phyloP scores from a whole-genome alignment of 2,113 vertebrate genomes.

The Brevimyrus niger region DNA sequence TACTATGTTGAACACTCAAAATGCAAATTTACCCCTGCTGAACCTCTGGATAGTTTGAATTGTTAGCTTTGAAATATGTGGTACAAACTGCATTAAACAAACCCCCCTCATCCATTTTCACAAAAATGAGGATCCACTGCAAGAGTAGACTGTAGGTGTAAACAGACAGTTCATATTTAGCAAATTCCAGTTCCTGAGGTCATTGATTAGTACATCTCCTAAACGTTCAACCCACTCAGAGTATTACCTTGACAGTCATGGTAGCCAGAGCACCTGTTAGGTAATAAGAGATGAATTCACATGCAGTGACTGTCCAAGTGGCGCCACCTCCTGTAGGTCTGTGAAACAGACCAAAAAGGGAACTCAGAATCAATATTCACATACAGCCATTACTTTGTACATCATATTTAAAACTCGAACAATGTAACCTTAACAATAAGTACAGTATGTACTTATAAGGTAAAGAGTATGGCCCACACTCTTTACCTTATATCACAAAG shows the following conservation, averaged over 20 bases:
- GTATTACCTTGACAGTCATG: conserved; percentile 69
- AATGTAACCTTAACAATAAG: not conserved
- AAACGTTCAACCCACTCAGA: not conserved
- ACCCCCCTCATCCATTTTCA: not conserved
- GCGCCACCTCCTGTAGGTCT: conserved; percentile 80
- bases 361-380: not conserved
- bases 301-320: conserved; percentile 84
- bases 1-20: no score
- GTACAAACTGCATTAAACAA: not conserved
- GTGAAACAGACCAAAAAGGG: not conserved
- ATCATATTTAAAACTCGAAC: not conserved
- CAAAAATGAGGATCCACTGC: not conserved
- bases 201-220: not conserved
- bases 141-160: not conserved
- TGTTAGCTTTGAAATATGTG: not conserved
- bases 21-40: no score
- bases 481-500: conserved; percentile 76
- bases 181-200: not conserved
- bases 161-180: not conserved
- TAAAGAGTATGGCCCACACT: not conserved
- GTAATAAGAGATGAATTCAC: conserved; percentile 68
- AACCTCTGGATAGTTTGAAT: not conserved
- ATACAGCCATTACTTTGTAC: not conserved
- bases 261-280: conserved; percentile 64
- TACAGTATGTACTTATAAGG: no score